Evolutionary conservation across 1,140 invertebrate species (phyloP).

Genomic region (Eufriesea mexicana): DNA sequence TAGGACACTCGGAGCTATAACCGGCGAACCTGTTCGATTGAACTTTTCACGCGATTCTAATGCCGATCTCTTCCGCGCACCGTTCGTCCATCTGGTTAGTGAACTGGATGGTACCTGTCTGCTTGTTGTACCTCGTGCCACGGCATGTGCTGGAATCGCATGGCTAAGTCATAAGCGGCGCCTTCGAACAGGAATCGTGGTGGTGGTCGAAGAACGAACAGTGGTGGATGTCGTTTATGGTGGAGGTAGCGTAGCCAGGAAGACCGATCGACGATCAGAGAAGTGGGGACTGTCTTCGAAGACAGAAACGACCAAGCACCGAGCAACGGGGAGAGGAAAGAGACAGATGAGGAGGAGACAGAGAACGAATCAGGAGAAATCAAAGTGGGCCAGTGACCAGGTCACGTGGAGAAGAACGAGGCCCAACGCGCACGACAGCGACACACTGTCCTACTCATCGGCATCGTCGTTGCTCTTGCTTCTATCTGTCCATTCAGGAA

Average conservation of each 20-base stretch:
- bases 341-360: constrained; percentile 29
- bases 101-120: constrained; percentile 81
- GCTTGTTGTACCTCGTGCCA: constrained; percentile 73
- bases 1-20: not conserved
- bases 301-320: constrained; percentile 33
- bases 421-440: constrained; percentile 78
- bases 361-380: constrained; percentile 69
- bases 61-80: constrained; percentile 73
- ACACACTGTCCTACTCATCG: constrained; percentile 83
- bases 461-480: constrained; percentile 54
- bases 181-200: constrained; percentile 63
- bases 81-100: constrained; percentile 79
- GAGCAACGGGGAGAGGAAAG: constrained; percentile 24
- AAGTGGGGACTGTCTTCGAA: constrained; percentile 37
- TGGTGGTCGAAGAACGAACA: constrained; percentile 60
- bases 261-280: constrained; percentile 57
- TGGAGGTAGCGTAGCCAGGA: constrained; percentile 63
- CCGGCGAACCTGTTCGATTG: constrained; percentile 12
- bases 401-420: constrained; percentile 80
- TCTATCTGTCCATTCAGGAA: constrained; percentile 76
- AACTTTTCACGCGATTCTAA: constrained; percentile 39
- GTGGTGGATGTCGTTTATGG: constrained; percentile 65
- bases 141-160: constrained; percentile 78
- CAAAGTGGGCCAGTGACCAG: constrained; percentile 82
- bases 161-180: constrained; percentile 75